Conservation (phyloP, 2,797 vertebrate species). For the Cetoscarus ocellatus region DNA sequence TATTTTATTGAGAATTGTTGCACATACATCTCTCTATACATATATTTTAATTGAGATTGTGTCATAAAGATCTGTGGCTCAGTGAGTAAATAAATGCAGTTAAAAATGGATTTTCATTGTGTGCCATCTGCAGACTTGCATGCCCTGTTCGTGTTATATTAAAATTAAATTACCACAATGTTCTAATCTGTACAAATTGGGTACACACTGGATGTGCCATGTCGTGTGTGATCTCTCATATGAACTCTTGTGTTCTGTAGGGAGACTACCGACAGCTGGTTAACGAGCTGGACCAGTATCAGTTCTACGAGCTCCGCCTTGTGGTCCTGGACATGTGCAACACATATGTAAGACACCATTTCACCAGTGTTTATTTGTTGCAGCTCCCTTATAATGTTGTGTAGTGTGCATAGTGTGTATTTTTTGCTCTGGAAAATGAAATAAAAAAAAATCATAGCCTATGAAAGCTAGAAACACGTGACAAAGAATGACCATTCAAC, state of each 20-base stretch:
- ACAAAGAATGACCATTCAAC: too few species aligned
- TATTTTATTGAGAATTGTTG: too few species aligned
- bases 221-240: not conserved
- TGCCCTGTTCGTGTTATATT: conserved; percentile 6
- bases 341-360: conserved; percentile 84
- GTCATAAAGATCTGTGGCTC: not conserved
- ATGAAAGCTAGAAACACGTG: too few species aligned
- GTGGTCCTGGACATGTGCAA: conserved; percentile 90
- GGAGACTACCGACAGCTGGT: conserved; percentile 92
- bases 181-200: not conserved
- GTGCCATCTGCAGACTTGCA: not conserved
- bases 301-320: conserved; percentile 89
- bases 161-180: not conserved
- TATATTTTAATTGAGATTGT: not conserved
- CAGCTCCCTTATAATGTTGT: not conserved
- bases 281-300: conserved; percentile 90
- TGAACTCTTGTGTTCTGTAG: conserved; percentile 66
- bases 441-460: too few species aligned
- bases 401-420: not conserved
- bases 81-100: not conserved
- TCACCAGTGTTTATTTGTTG: too few species aligned
- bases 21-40: not conserved
- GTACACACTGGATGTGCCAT: not conserved
- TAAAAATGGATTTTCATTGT: not conserved
- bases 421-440: not conserved